These are phyloP conservation scores for Leptopilina boulardi DNA, from an alignment of 1,140 invertebrate species.

Conservation along the genomic window DNA sequence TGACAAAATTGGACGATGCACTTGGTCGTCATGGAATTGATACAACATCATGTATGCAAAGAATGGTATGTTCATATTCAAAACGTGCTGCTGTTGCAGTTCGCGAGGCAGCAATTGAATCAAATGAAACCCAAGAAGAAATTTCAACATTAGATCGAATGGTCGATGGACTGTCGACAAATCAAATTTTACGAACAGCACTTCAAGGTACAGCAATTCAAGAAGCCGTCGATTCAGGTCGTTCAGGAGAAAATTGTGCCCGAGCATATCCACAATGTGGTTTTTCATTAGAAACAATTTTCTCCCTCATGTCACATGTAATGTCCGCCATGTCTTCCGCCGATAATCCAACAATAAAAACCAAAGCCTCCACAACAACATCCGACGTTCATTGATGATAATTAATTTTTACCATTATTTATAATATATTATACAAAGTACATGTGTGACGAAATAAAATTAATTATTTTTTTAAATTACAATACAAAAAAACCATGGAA, in stretches of 20 bases:
- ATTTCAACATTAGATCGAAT: constrained; percentile 81
- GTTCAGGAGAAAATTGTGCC: constrained; percentile 62
- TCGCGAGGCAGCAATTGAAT: constrained; percentile 61
- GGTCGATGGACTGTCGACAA: constrained; percentile 81
- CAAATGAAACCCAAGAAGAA: constrained; percentile 78
- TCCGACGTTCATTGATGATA: constrained; percentile 37
- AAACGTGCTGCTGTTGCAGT: constrained; percentile 77
- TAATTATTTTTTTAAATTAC: too few species aligned
- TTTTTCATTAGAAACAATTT: constrained; percentile 69
- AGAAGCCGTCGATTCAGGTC: constrained; percentile 83
- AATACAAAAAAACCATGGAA: too few species aligned
- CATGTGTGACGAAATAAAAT: too few species aligned
- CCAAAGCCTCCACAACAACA: constrained; percentile 47
- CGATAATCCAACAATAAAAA: constrained; percentile 39
- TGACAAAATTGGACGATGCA: constrained; percentile 84
- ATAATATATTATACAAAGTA: too few species aligned
- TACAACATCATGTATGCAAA: constrained; percentile 86
- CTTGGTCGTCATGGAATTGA: constrained; percentile 86
- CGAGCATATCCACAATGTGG: constrained; percentile 68
- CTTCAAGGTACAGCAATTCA: constrained; percentile 86
- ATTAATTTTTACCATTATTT: not conserved
- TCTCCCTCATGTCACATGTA: constrained; percentile 64
- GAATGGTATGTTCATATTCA: constrained; percentile 85
- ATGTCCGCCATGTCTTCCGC: constrained; percentile 46
- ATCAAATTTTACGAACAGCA: constrained; percentile 83